A percentile compares a stretch with the other conserved stretches of the same genome.
phyloP scores from a whole-genome alignment of 2,888 invertebrate species.

The Machimus atricapillus region DNA sequence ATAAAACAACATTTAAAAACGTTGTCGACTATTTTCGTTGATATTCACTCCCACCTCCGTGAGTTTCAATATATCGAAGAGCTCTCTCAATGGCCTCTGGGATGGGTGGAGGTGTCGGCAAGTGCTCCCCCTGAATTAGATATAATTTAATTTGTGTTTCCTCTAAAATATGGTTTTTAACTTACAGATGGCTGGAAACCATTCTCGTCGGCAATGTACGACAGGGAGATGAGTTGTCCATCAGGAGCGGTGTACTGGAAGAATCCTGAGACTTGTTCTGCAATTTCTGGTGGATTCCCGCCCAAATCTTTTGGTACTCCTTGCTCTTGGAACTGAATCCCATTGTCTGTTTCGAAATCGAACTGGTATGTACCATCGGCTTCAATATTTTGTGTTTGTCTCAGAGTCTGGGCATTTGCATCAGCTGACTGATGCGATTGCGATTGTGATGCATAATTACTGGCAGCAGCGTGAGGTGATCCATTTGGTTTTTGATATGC shows the following conservation, averaged over 20 bases:
- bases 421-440: conserved; percentile 51
- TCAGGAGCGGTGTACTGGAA: conserved; percentile 80
- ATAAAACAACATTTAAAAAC: neutral
- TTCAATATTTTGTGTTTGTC: conserved; percentile 74
- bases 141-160: neutral
- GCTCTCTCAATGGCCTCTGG: conserved; percentile 65
- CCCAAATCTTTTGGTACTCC: conserved; percentile 76
- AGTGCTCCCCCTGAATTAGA: conserved; percentile 50
- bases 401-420: conserved; percentile 70
- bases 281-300: conserved; percentile 68
- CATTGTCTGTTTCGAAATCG: conserved; percentile 83
- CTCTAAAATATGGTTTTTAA: conserved; percentile 48
- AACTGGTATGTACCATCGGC: conserved; percentile 76
- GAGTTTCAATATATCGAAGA: conserved; percentile 51
- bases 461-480: neutral
- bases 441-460: neutral
- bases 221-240: conserved; percentile 65
- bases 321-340: conserved; percentile 79
- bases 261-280: conserved; percentile 77
- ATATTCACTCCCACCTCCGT: conserved; percentile 25
- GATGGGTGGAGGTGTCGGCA: conserved; percentile 53
- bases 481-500: neutral
- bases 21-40: neutral
- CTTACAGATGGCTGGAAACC: conserved; percentile 70
- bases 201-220: conserved; percentile 73